Conservation (phyloP, 2,888 invertebrate genomes). For the Diarsia rubi region DNA sequence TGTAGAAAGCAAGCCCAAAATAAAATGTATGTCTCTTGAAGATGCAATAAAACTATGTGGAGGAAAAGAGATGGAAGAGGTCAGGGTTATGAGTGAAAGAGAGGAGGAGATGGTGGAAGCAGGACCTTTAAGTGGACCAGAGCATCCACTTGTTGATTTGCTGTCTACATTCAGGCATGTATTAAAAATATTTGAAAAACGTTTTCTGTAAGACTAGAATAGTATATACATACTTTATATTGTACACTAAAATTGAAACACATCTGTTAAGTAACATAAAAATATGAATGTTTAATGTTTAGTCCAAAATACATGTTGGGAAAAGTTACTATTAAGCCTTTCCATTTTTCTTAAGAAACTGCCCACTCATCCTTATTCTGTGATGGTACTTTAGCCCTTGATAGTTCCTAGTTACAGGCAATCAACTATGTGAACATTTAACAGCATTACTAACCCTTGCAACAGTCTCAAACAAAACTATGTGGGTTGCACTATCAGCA, state of each 20-base stretch:
- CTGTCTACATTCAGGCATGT: constrained; percentile 85
- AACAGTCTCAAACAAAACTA: not conserved
- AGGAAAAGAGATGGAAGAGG: constrained; percentile 80
- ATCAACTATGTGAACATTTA: not conserved
- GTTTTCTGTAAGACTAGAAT: too few relatives aligned
- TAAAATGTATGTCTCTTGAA: constrained; percentile 79
- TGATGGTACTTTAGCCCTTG: not conserved
- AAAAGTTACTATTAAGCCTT: too few relatives aligned
- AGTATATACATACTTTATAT: too few relatives aligned
- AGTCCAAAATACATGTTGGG: too few relatives aligned
- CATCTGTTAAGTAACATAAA: too few relatives aligned
- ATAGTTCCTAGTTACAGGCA: too few relatives aligned
- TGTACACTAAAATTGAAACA: too few relatives aligned
- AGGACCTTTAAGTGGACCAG: constrained; percentile 80
- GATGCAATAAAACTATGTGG: constrained; percentile 81
- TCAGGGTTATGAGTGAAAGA: constrained; percentile 81
- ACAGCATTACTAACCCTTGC: not conserved
- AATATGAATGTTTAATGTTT: too few relatives aligned
- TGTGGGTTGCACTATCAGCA: not conserved
- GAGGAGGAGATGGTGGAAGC: constrained; percentile 83
- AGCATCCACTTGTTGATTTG: constrained; percentile 86
- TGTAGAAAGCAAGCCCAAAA: constrained; percentile 67
- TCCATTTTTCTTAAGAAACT: too few relatives aligned
- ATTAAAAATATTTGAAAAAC: not conserved
- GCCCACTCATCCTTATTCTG: not conserved